phyloP scores from a whole-genome alignment of 2,797 vertebrate species.

The Protonibea diacanthus region DNA sequence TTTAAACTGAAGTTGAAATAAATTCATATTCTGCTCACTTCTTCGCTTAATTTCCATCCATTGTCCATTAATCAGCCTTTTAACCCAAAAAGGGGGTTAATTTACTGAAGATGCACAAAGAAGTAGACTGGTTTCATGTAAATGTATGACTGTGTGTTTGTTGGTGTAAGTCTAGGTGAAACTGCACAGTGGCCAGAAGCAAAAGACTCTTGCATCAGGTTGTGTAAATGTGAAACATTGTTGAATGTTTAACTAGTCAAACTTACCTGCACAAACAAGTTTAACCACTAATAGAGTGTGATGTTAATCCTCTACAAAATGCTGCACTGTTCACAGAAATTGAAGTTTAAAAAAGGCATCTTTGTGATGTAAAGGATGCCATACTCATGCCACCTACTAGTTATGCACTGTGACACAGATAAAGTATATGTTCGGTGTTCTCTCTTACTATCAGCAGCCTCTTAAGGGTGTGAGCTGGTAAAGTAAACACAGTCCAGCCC shows the following conservation, averaged over 20 bases:
- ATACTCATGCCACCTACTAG: background rate
- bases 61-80: background rate
- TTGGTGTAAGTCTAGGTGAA: slow-evolving; percentile 1
- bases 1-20: slow-evolving; percentile 57
- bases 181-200: background rate
- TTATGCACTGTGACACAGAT: slow-evolving; percentile 10
- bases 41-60: background rate
- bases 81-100: background rate
- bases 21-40: slow-evolving; percentile 23
- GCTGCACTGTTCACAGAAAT: background rate
- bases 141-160: background rate
- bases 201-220: background rate
- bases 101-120: background rate
- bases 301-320: slow-evolving; percentile 21
- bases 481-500: slow-evolving; percentile 76
- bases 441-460: slow-evolving; percentile 28
- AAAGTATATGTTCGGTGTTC: slow-evolving; percentile 25
- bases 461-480: slow-evolving; percentile 74
- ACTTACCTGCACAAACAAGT: slow-evolving; percentile 37
- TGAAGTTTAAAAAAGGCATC: background rate
- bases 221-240: slow-evolving; percentile 11
- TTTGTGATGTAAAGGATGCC: no score
- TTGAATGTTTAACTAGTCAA: slow-evolving; percentile 11
- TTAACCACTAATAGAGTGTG: slow-evolving; percentile 8
- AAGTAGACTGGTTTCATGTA: background rate